Conservation (phyloP, 1,140 invertebrate species). For the Agrypnia vestita region DNA sequence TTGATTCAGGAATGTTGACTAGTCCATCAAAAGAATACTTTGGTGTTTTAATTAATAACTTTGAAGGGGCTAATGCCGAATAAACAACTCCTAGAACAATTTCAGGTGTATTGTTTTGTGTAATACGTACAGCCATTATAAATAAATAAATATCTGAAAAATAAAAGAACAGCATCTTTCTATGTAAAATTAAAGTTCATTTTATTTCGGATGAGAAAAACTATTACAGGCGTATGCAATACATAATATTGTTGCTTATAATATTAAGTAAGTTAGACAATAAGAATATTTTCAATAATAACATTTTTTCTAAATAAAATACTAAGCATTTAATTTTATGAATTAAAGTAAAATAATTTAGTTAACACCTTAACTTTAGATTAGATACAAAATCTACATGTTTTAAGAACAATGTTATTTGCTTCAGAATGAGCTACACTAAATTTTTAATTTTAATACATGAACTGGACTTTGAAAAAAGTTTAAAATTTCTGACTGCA, state of each 20-base stretch:
- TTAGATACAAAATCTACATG: background rate
- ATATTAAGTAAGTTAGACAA: too few relatives aligned
- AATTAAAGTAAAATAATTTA: too few relatives aligned
- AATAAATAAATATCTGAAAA: background rate
- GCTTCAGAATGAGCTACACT: too few relatives aligned
- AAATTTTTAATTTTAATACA: too few relatives aligned
- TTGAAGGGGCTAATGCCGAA: background rate
- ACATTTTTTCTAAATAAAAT: background rate
- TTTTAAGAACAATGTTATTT: too few relatives aligned
- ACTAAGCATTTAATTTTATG: background rate
- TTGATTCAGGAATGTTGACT: background rate
- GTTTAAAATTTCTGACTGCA: background rate
- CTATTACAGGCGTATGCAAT: too few relatives aligned
- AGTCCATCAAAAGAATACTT: constrained; percentile 27
- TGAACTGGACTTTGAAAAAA: too few relatives aligned
- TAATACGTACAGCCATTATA: too few relatives aligned
- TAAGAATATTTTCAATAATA: background rate
- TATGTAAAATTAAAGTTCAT: background rate
- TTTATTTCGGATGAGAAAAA: background rate
- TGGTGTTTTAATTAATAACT: constrained; percentile 5
- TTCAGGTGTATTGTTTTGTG: too few relatives aligned
- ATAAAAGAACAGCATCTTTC: background rate
- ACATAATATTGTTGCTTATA: too few relatives aligned
- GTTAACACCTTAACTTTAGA: background rate
- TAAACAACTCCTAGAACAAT: background rate